phyloP scores from a whole-genome alignment of 2,113 vertebrate genomes.

The Cariama cristata region DNA sequence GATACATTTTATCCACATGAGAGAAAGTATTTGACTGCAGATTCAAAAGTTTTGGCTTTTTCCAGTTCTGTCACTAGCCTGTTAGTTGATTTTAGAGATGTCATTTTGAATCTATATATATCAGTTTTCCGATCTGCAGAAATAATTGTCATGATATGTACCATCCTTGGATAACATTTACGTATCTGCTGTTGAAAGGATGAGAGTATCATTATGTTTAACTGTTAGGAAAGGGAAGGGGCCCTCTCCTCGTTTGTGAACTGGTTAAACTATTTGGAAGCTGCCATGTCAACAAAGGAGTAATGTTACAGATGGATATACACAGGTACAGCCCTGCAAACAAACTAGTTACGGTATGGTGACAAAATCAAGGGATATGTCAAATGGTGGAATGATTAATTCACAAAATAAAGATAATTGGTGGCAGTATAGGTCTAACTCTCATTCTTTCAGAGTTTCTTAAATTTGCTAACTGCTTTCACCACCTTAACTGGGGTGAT shows the following conservation, averaged over 20 bases:
- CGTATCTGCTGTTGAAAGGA: neutral
- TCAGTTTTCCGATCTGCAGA: neutral
- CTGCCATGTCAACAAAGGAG: neutral
- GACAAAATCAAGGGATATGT: neutral
- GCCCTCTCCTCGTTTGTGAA: neutral
- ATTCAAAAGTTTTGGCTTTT: neutral
- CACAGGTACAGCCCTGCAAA: neutral
- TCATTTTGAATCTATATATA: neutral
- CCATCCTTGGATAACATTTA: neutral
- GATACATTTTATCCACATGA: neutral
- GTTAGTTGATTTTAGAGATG: neutral
- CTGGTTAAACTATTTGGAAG: neutral
- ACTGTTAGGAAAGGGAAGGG: neutral
- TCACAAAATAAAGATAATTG: neutral
- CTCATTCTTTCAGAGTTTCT: neutral
- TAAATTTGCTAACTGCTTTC: neutral
- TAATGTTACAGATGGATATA: neutral
- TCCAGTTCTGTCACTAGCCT: neutral
- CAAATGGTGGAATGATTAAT: neutral
- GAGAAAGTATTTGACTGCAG: neutral
- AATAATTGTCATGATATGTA: neutral
- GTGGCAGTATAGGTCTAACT: neutral
- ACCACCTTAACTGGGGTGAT: neutral
- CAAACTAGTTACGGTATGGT: neutral
- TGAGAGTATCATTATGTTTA: neutral